phyloP scores from a whole-genome alignment of 2,888 invertebrate genomes.

The Pherbina coryleti region DNA sequence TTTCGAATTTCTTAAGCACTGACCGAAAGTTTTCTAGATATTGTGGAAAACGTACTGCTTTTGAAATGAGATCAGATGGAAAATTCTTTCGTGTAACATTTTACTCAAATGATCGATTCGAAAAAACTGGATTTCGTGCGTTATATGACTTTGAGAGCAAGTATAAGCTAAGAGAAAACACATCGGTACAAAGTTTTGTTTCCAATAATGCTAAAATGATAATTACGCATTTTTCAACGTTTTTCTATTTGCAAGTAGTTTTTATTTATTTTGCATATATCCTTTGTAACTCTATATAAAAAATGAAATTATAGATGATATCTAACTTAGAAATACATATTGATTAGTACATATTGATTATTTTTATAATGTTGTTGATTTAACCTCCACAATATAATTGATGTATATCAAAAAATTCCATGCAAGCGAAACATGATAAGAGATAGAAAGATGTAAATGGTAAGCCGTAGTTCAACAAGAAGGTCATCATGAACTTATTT shows the following conservation, averaged over 20 bases:
- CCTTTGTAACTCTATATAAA: too few species aligned
- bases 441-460: too few species aligned
- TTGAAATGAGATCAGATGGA: constrained; percentile 87
- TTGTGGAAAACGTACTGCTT: constrained; percentile 80
- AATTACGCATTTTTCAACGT: neutral
- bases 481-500: too few species aligned
- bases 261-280: neutral
- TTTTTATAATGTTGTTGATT: too few species aligned
- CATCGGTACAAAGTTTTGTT: constrained; percentile 60
- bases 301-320: too few species aligned
- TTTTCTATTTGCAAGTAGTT: neutral
- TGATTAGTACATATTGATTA: too few species aligned
- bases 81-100: constrained; percentile 96
- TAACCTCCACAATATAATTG: too few species aligned
- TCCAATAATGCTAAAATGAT: constrained; percentile 36
- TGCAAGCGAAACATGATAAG: too few species aligned
- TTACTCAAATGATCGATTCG: constrained; percentile 92
- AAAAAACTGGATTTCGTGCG: constrained; percentile 94
- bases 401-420: too few species aligned
- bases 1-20: constrained; percentile 92
- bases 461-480: too few species aligned
- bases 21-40: constrained; percentile 91
- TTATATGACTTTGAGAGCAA: constrained; percentile 87
- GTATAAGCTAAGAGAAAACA: constrained; percentile 57
- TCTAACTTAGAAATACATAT: too few species aligned